Conservation (phyloP, 2,888 invertebrate genomes). For the Agriopis leucophaearia region DNA sequence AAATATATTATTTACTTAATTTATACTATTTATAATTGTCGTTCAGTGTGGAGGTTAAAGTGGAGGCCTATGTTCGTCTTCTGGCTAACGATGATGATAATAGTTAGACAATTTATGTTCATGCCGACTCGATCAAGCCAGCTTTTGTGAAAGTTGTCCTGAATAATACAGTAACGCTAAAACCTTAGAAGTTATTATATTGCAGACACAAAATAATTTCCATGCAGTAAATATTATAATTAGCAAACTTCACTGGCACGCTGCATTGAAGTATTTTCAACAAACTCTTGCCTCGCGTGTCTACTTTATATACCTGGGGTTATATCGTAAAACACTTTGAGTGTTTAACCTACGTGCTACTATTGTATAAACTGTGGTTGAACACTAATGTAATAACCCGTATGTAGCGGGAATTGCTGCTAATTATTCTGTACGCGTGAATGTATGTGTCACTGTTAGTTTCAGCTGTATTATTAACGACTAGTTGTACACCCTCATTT, state of each 20-base stretch:
- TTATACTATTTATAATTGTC: no score
- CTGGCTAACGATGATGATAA: no score
- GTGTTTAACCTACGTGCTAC: background rate
- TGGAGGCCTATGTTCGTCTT: no score
- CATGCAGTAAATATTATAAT: slow-evolving; percentile 16
- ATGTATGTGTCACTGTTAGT: slow-evolving; percentile 20
- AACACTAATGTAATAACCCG: slow-evolving; percentile 18
- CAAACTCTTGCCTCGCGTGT: slow-evolving; percentile 24
- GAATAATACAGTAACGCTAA: no score
- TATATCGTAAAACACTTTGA: slow-evolving; percentile 23
- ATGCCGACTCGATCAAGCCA: no score
- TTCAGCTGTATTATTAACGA: background rate
- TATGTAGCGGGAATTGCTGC: slow-evolving; percentile 2
- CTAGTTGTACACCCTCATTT: background rate
- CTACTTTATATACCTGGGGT: background rate
- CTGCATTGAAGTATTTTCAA: slow-evolving; percentile 24
- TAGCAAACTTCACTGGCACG: slow-evolving; percentile 16
- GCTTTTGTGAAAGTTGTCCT: no score
- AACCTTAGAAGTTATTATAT: background rate
- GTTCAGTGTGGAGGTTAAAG: no score
- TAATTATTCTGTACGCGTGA: slow-evolving; percentile 21
- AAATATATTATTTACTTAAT: no score
- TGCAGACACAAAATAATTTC: background rate
- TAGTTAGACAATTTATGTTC: no score
- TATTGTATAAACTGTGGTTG: background rate